Evolutionary conservation across 2,113 vertebrate genomes (phyloP).

Genomic region (Motacilla tschutschensis): DNA sequence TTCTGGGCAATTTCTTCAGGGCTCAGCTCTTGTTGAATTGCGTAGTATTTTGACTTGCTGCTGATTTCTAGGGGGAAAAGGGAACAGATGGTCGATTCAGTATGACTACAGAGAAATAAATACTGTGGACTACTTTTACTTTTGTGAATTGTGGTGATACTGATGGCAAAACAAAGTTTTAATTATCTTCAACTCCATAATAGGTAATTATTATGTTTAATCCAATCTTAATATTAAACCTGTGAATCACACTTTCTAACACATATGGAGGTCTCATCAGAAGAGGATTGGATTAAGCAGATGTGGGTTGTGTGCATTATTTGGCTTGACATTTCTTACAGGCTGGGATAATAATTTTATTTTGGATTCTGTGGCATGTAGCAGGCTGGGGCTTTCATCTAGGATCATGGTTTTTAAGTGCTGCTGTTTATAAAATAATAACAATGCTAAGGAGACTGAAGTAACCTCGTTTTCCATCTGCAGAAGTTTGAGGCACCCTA

Average conservation of each 20-base stretch:
- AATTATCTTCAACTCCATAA: background rate
- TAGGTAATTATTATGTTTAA: background rate
- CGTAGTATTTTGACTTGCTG: slow-evolving; percentile 86
- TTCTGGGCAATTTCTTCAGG: slow-evolving; percentile 77
- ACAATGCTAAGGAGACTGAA: background rate
- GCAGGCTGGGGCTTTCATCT: background rate
- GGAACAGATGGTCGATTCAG: background rate
- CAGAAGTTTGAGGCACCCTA: background rate
- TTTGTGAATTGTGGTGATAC: background rate
- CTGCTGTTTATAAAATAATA: background rate
- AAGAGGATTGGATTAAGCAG: background rate
- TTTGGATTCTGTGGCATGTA: background rate
- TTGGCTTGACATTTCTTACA: background rate
- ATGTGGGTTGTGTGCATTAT: background rate
- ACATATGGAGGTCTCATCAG: background rate
- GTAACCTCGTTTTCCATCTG: background rate
- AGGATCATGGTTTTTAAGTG: background rate
- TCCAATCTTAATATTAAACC: background rate
- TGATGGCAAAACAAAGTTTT: background rate
- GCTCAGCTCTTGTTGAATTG: slow-evolving; percentile 80
- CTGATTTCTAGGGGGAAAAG: slow-evolving; percentile 80
- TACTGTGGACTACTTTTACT: background rate
- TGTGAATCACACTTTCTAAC: background rate
- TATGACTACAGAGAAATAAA: background rate
- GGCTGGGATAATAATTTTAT: background rate